Base-by-base conservation (phyloP, 2,113 vertebrate species). In the Gasterosteus nipponicus region DNA sequence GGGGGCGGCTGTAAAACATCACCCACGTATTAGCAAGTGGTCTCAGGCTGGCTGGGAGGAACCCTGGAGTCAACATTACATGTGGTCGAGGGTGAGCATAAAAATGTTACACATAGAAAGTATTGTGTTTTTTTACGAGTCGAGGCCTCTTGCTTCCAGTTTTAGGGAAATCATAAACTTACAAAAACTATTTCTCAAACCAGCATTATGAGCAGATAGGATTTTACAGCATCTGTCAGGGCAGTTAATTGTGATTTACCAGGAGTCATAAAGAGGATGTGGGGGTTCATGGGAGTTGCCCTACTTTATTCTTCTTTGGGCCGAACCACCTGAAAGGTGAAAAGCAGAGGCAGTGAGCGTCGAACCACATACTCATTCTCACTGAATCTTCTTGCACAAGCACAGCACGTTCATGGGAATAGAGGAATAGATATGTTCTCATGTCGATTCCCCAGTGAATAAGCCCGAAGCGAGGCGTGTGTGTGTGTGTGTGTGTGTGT, bases 111-210 rank as follows among this genome's bases (percentile, higher is more conserved):
- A 75, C 86, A 85, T 69, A 53, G 81, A 77, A 57, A 67, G 72
- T 77, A 63, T 89, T 80, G 75, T 77, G 80, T 64, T 70, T 63
- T 92, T 92, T 89, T 78, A 89, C 6, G 80, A 86, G 68, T 49
- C 33, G 5, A 71, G 73, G 80, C 60, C 77, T 74, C 86, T 68
- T 26, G 89, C 86, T 90, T 90, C 86, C 88, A 88, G 78, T 80
- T 89, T 89, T 80, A 44, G 68, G 90, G 87, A 91, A 93, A 91
- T 83, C 83, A 77, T 92, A 90, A 92, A 92, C 53, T 85, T 88
- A 67, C 16, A 14, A 68, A 81, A 92, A 92, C 22, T 75, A 81
- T 75, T 33, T 71, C 5, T 33, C 5, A 78, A 80, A 77, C 75
- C 70, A 19, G 68, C 56, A 80, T 84, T 88, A 78, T 53, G 78